Base-by-base conservation (phyloP, 2,888 invertebrate genomes). In the Celastrina argiolus region DNA sequence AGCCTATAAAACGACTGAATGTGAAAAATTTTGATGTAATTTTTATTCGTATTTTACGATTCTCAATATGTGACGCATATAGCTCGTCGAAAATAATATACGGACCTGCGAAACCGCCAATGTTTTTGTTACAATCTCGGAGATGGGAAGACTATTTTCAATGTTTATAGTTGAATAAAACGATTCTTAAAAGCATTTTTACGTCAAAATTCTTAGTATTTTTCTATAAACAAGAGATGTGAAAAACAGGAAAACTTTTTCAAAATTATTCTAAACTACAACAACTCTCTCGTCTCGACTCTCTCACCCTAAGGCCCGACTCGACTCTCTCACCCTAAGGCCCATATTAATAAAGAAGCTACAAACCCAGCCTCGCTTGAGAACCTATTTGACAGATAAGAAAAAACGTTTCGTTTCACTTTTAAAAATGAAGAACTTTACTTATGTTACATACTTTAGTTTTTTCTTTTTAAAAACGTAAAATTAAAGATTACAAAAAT, bases 101-200 rank as follows among this genome's bases (percentile, higher is more conserved):
- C 56, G 65, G 63, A 65, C 51, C 65, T 73, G 74, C 75, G 75
- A 75, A 75, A 74, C 74, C 76, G 51, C 74, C 56, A 67, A 72
- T 73, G 66, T 59, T 66, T 65, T 66, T 58, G 61, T 58, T 42
- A 59, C 59, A 66, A 67, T 63, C 59, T 36, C 22, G 14, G 39
- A 66, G 59, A 34, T 66, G 67, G 71, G 70, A 39, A 67, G 65
- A 70, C 70, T 75, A 74, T 75, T 75, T 73, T 71, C 56, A 69
- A 63, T 63, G 69, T 74, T 74, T 73, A 73, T 71, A 65, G 71
- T 66, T 67, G 68, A 67, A 70, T 74, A 71, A 74, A 73, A 74
- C 66, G 61, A 63, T 66, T 67, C 66, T 56, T 66, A 56, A 65
- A 69, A 64, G 66, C 67, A 22, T 51, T 58, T 64, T 59, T 42